Percentiles rank a stretch among this genome's conserved stretches.
These are phyloP conservation scores for Megaptera novaeangliae DNA, from an alignment of 2,113 vertebrate species.

Conservation along the genomic window DNA sequence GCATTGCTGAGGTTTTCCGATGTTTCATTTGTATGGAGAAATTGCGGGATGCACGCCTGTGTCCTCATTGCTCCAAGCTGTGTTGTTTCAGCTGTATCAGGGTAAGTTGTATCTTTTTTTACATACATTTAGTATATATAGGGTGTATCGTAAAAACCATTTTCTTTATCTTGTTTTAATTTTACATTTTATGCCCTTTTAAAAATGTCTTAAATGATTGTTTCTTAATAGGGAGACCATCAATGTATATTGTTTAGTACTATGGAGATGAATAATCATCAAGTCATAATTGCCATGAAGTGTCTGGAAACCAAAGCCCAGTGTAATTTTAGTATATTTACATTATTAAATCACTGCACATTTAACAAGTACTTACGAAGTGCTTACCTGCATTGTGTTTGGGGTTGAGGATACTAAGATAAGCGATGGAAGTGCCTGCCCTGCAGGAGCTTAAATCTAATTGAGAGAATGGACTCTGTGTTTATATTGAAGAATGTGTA, in stretches of 20 bases:
- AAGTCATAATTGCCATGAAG: neutral
- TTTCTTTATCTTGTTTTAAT: neutral
- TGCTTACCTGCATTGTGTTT: neutral
- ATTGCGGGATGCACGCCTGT: slow-evolving; percentile 94
- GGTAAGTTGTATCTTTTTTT: slow-evolving; percentile 81
- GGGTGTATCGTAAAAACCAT: neutral
- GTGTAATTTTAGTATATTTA: slow-evolving; percentile 11
- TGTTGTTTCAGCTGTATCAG: slow-evolving; percentile 99
- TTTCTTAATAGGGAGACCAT: neutral
- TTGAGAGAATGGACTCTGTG: neutral
- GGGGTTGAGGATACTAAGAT: neutral
- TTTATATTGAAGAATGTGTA: neutral
- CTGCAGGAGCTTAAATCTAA: neutral
- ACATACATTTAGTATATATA: neutral
- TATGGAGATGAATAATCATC: neutral
- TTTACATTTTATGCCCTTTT: neutral
- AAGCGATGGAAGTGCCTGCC: neutral
- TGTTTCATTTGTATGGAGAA: slow-evolving; percentile 99
- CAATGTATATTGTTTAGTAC: neutral
- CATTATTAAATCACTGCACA: neutral
- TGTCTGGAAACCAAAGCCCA: neutral
- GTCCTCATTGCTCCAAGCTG: slow-evolving; percentile 98
- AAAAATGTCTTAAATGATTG: neutral
- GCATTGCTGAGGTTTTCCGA: slow-evolving; percentile 98
- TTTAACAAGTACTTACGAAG: neutral